A percentile compares a stretch with the other conserved stretches of the same genome.
Evolutionary conservation across 2,113 vertebrate species (phyloP).

Genomic region (Thamnaconus septentrionalis): DNA sequence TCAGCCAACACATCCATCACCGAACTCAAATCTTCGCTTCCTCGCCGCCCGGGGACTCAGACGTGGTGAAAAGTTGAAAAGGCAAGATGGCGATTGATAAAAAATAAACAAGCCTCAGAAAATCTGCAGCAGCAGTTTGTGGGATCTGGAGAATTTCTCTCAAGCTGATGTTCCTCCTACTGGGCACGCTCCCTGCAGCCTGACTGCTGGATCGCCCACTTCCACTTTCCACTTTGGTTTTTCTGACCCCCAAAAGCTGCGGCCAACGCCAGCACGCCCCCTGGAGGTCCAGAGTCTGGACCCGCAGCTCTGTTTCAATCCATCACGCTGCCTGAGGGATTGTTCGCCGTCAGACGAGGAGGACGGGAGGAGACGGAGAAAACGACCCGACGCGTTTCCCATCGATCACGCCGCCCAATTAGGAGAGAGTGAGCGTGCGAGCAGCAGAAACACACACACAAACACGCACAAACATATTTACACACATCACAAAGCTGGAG

Average conservation of each 20-base stretch:
- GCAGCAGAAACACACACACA: slow-evolving; percentile 1
- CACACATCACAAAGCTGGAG: slow-evolving; percentile 6
- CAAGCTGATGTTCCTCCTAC: slow-evolving; percentile 26
- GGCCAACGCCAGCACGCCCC: slow-evolving; percentile 39
- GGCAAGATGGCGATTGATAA: no score
- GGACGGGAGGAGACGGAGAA: slow-evolving; percentile 12
- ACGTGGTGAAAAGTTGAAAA: no score
- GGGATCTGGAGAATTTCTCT: slow-evolving; percentile 2
- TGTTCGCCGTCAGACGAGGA: slow-evolving; percentile 14
- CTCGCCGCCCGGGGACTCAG: no score
- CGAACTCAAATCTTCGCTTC: no score
- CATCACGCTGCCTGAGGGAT: slow-evolving; percentile 33
- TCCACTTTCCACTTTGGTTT: slow-evolving; percentile 18
- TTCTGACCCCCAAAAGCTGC: slow-evolving; percentile 32
- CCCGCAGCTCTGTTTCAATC: slow-evolving; percentile 36
- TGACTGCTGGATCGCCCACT: slow-evolving; percentile 29
- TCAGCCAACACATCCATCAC: no score
- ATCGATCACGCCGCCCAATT: slow-evolving; percentile 15
- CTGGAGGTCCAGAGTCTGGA: slow-evolving; percentile 32
- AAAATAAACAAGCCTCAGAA: no score
- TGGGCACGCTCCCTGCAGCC: neutral
- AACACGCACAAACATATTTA: neutral
- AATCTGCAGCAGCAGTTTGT: no score
- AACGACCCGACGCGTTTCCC: slow-evolving; percentile 33
- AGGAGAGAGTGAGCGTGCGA: slow-evolving; percentile 10